Evolutionary conservation across 2,797 vertebrate species (phyloP).

Genomic region (Poeciliopsis presidionis): DNA sequence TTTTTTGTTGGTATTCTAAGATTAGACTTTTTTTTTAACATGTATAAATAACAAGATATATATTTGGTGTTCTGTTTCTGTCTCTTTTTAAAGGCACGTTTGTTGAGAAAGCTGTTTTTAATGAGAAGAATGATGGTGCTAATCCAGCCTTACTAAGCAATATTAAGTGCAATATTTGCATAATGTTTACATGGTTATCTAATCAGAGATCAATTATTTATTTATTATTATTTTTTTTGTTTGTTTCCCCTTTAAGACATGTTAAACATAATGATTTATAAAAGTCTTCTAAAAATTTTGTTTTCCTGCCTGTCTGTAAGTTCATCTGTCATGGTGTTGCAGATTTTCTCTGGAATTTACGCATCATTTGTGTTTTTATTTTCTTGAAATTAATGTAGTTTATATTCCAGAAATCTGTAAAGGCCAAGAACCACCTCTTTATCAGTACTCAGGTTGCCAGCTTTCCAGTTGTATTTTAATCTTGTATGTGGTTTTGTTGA

Average conservation of each 20-base stretch:
- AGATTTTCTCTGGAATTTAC: not conserved
- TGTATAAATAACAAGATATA: not conserved
- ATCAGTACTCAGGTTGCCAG: not conserved
- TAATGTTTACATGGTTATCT: constrained; percentile 12
- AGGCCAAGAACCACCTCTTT: not conserved
- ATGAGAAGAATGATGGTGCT: constrained; percentile 35
- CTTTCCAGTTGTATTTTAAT: not conserved
- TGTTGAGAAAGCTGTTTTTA: constrained; percentile 4
- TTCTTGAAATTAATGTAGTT: not conserved
- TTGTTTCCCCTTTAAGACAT: not conserved
- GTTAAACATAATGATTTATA: not conserved
- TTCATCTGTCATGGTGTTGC: not conserved
- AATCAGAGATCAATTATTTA: constrained; percentile 34
- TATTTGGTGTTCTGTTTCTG: not conserved
- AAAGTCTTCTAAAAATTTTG: not conserved
- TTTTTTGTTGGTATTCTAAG: not conserved
- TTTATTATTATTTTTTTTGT: too few species aligned
- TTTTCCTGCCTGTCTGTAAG: not conserved
- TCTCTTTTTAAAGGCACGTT: not conserved
- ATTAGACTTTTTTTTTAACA: not conserved
- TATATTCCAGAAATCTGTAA: not conserved
- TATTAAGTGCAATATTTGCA: constrained; percentile 7
- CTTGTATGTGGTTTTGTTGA: not conserved
- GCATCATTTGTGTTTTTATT: not conserved
- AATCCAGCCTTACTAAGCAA: constrained; percentile 34